A percentile compares a stretch with the other conserved stretches of the same genome.
These are phyloP conservation scores for Papilio protenor DNA, from an alignment of 2,888 invertebrate genomes.

Conservation along the genomic window DNA sequence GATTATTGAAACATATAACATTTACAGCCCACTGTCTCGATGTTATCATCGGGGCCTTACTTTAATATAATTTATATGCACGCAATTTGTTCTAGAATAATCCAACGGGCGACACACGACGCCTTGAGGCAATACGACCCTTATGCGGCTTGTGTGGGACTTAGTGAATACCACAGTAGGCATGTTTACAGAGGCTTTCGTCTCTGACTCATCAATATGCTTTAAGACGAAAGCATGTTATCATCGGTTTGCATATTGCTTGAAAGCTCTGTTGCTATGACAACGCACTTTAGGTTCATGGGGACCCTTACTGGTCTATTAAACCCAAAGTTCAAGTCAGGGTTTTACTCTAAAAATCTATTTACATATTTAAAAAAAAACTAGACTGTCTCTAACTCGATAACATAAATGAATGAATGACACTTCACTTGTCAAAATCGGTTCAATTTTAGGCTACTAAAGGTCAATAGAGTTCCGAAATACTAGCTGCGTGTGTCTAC, in stretches of 20 bases:
- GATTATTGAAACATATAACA: background rate
- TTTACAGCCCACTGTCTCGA: background rate
- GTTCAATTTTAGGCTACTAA: too few species aligned
- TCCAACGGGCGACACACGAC: conserved; percentile 16
- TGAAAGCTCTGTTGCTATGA: background rate
- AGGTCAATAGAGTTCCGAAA: too few species aligned
- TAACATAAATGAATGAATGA: too few species aligned
- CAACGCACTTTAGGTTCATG: background rate
- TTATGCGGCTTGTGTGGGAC: conserved; percentile 27
- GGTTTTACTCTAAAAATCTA: background rate
- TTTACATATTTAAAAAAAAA: too few species aligned
- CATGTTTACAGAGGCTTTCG: conserved; percentile 31
- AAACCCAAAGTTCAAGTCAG: background rate
- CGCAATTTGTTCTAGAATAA: conserved; percentile 24
- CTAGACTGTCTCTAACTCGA: too few species aligned
- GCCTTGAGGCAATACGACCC: conserved; percentile 30
- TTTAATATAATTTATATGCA: conserved; percentile 24
- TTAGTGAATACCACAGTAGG: conserved; percentile 23
- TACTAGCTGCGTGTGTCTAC: too few species aligned
- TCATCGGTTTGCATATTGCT: background rate
- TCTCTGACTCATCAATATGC: conserved; percentile 7
- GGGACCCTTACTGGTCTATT: background rate
- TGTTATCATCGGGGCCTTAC: background rate
- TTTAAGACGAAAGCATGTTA: conserved; percentile 1
- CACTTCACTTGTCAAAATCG: too few species aligned